These are phyloP conservation scores for Solea solea DNA, from an alignment of 2,113 vertebrate species.

Conservation along the genomic window DNA sequence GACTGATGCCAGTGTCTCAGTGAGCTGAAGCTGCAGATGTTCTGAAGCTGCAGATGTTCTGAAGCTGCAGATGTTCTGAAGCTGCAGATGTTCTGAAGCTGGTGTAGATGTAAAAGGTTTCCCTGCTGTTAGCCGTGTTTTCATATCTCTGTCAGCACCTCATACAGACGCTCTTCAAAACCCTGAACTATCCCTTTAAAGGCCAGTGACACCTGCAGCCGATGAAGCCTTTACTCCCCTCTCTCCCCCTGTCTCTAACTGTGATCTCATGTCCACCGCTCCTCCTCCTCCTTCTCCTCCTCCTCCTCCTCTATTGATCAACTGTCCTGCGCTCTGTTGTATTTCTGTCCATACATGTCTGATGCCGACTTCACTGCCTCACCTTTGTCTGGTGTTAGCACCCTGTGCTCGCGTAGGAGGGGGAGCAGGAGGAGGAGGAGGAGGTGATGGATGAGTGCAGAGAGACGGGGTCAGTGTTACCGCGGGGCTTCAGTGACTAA, in stretches of 20 bases:
- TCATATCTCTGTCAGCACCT: too few species aligned
- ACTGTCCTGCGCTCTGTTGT: slow-evolving; percentile 26
- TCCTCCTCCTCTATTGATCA: slow-evolving; percentile 49
- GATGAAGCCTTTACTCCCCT: not conserved
- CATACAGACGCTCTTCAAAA: too few species aligned
- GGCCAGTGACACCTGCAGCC: not conserved
- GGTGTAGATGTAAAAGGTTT: too few species aligned
- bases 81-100: too few species aligned
- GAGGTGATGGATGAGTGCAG: slow-evolving; percentile 30
- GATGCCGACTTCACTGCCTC: slow-evolving; percentile 22
- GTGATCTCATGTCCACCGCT: slow-evolving; percentile 39
- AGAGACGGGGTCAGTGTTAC: slow-evolving; percentile 40
- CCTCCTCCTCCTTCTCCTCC: slow-evolving; percentile 4
- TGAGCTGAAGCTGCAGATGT: too few species aligned
- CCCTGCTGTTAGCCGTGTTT: too few species aligned
- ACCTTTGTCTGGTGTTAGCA: slow-evolving; percentile 41
- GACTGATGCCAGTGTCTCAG: too few species aligned
- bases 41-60: too few species aligned
- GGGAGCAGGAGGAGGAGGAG: not conserved
- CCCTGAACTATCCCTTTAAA: too few species aligned
- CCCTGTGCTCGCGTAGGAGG: slow-evolving; percentile 21
- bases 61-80: too few species aligned
- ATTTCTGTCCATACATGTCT: slow-evolving; percentile 32
- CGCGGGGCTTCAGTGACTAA: slow-evolving; percentile 62
- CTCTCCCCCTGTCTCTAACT: not conserved